Evolutionary conservation across 2,888 invertebrate species (phyloP).

Genomic region (Nasonia oneida): DNA sequence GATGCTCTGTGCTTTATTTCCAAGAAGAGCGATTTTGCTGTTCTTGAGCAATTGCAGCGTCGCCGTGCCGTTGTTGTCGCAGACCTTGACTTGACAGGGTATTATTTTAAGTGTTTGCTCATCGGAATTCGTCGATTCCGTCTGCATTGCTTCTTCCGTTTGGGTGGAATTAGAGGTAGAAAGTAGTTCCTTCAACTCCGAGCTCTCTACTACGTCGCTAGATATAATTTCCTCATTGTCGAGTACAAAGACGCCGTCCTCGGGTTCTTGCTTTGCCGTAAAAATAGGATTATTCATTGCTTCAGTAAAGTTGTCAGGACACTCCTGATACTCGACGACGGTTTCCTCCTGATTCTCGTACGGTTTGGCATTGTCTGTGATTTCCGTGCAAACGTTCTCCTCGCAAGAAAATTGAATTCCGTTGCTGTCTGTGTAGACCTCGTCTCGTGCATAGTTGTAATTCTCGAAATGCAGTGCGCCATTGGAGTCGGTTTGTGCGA

Average conservation of each 20-base stretch:
- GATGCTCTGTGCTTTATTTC: conserved; percentile 69
- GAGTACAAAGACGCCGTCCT: conserved; percentile 47
- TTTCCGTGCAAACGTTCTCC: conserved; percentile 37
- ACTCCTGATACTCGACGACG: conserved; percentile 55
- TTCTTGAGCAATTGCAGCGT: conserved; percentile 65
- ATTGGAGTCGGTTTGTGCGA: conserved; percentile 61
- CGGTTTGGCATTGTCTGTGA: conserved; percentile 18
- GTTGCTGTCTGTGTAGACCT: conserved; percentile 44
- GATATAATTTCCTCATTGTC: conserved; percentile 47
- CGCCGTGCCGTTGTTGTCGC: conserved; percentile 62
- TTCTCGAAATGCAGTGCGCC: conserved; percentile 61
- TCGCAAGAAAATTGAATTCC: conserved; percentile 53
- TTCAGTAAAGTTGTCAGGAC: conserved; percentile 48
- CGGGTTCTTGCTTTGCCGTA: conserved; percentile 38
- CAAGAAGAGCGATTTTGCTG: conserved; percentile 68
- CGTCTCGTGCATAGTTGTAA: conserved; percentile 57
- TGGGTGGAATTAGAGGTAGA: conserved; percentile 50
- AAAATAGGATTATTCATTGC: conserved; percentile 34
- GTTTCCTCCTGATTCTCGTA: conserved; percentile 54
- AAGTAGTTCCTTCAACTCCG: conserved; percentile 48
- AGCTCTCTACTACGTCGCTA: conserved; percentile 15
- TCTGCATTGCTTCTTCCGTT: conserved; percentile 43
- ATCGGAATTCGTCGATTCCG: conserved; percentile 26
- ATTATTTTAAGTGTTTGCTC: conserved; percentile 63
- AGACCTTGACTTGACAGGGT: conserved; percentile 65